Conservation (phyloP, 37 sponge, comb jelly and placozoan genomes). For the Eunapius fragilis region DNA sequence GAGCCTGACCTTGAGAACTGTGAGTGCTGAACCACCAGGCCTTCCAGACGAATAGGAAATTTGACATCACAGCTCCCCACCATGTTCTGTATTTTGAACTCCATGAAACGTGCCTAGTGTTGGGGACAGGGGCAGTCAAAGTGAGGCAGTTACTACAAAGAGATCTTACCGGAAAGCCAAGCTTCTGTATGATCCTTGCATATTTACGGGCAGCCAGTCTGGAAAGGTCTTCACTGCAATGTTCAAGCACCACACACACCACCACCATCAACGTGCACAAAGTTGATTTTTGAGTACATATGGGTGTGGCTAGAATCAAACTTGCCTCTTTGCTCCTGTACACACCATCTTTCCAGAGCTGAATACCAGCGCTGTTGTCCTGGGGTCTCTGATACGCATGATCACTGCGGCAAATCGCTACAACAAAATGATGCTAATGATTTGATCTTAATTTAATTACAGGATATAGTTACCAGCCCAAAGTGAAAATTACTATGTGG, state of each 20-base stretch:
- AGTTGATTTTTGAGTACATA: background rate
- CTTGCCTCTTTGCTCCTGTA: slow-evolving; percentile 96
- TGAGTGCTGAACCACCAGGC: slow-evolving; percentile 85
- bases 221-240: slow-evolving; percentile 88
- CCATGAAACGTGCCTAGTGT: slow-evolving; percentile 88
- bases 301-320: background rate
- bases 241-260: background rate
- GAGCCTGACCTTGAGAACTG: slow-evolving; percentile 90
- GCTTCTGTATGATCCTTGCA: slow-evolving; percentile 97
- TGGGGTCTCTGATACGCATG: slow-evolving; percentile 97
- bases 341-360: slow-evolving; percentile 99
- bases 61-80: slow-evolving; percentile 99
- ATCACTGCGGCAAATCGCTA: slow-evolving; percentile 99
- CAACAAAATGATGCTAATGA: background rate
- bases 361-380: slow-evolving; percentile 98
- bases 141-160: background rate
- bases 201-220: slow-evolving; percentile 98
- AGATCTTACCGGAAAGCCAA: slow-evolving; percentile 89
- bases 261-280: background rate
- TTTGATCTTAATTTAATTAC: background rate
- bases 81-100: slow-evolving; percentile 99
- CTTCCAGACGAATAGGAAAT: slow-evolving; percentile 97
- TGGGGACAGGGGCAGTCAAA: background rate
- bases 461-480: no score
- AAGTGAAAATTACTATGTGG: no score